Evolutionary conservation across 2,113 vertebrate genomes (phyloP).

Genomic region (Phyllopteryx taeniolatus): DNA sequence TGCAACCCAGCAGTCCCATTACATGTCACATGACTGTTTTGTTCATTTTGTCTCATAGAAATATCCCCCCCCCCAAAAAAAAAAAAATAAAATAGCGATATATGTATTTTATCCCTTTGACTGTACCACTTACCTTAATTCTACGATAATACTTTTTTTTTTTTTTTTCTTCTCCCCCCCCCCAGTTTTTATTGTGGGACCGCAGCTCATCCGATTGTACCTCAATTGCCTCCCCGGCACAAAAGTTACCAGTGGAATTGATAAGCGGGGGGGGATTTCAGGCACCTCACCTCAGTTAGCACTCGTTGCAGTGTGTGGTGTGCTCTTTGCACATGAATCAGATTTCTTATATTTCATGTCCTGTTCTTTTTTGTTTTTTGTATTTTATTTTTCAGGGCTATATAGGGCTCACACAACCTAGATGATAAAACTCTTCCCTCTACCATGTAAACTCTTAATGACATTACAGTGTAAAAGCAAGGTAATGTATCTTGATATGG

Average conservation of each 20-base stretch:
- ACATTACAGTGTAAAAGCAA: conserved; percentile 66
- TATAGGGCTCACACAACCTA: conserved; percentile 56
- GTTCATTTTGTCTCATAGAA: conserved; percentile 19
- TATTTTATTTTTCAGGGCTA: conserved; percentile 37
- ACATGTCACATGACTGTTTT: conserved; percentile 23
- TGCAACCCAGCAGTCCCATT: conserved; percentile 27
- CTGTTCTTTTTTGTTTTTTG: conserved; percentile 41
- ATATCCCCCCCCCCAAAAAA: conserved; percentile 19
- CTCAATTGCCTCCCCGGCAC: conserved; percentile 9
- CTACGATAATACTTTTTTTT: neutral
- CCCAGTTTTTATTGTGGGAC: conserved; percentile 6
- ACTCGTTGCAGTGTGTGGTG: conserved; percentile 29
- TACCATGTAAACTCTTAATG: conserved; percentile 72
- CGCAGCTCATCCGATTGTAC: conserved; percentile 8
- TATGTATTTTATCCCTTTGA: conserved; percentile 4
- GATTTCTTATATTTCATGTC: conserved; percentile 52
- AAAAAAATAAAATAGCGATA: conserved; percentile 14
- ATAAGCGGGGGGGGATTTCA: neutral
- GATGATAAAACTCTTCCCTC: conserved; percentile 72
- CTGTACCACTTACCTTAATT: conserved; percentile 15
- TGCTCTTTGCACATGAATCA: conserved; percentile 67
- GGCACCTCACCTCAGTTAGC: conserved; percentile 30
- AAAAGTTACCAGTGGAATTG: neutral
- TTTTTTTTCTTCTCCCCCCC: neutral
- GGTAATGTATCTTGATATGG: conserved; percentile 73